Percentiles rank a stretch among this genome's conserved stretches.
phyloP scores from a whole-genome alignment of 53 echinoderm and acorn worm genomes.

The Pentamera pediparva region DNA sequence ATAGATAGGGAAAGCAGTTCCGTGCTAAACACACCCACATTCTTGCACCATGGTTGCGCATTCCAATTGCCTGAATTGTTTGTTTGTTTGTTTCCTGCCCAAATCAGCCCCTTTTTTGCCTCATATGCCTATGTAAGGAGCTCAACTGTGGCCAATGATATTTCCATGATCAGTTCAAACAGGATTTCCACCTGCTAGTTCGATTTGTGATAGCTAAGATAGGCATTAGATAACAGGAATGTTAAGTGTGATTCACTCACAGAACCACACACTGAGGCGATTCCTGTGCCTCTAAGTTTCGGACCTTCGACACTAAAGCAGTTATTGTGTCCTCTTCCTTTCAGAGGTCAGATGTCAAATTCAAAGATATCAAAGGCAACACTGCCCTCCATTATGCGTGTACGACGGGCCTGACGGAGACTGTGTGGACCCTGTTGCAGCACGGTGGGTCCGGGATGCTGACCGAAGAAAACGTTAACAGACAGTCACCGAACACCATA shows the following conservation, averaged over 20 bases:
- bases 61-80: no score
- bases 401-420: constrained; percentile 70
- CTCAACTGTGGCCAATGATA: neutral
- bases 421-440: constrained; percentile 72
- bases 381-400: constrained; percentile 70
- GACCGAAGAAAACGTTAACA: constrained; percentile 49
- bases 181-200: neutral
- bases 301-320: no score
- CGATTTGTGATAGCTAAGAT: no score
- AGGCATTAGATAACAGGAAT: no score
- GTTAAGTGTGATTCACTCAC: no score
- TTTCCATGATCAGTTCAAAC: neutral
- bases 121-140: neutral
- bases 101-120: neutral
- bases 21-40: no score
- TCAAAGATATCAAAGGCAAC: constrained; percentile 79
- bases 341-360: constrained; percentile 59
- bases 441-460: constrained; percentile 61
- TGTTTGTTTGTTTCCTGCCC: neutral
- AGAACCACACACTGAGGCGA: no score
- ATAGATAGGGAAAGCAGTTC: no score
- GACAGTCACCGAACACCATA: constrained; percentile 68
- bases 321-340: neutral
- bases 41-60: no score
- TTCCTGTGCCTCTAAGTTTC: no score